Percentiles rank a stretch among this genome's conserved stretches.
phyloP scores from a whole-genome alignment of 2,888 invertebrate species.

The Tillus elongatus region DNA sequence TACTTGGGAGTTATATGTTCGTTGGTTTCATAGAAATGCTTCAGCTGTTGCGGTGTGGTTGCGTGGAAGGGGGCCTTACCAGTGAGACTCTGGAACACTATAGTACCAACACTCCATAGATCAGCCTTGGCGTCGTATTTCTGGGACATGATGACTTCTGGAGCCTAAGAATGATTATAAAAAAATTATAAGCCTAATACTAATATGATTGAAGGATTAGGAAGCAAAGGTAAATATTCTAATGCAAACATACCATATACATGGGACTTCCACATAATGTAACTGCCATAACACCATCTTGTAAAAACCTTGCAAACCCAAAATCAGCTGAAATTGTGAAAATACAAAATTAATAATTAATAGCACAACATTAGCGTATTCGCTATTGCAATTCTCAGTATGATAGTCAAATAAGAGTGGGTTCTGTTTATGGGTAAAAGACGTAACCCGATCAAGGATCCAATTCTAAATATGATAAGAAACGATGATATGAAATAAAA shows the following conservation, averaged over 20 bases:
- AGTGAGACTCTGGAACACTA: constrained; percentile 81
- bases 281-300: constrained; percentile 99
- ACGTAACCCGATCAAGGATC: no score
- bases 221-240: not conserved
- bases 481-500: no score
- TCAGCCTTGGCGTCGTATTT: constrained; percentile 99
- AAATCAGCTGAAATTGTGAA: constrained; percentile 75
- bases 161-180: constrained; percentile 69
- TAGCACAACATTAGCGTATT: no score
- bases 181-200: no score
- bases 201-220: no score
- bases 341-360: not conserved
- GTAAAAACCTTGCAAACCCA: constrained; percentile 96
- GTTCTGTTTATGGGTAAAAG: no score
- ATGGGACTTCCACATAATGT: constrained; percentile 99
- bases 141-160: constrained; percentile 98
- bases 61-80: constrained; percentile 99
- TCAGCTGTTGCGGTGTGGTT: constrained; percentile 93
- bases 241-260: constrained; percentile 82
- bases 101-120: constrained; percentile 97
- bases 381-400: no score
- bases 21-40: constrained; percentile 94
- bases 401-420: no score
- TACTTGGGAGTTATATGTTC: constrained; percentile 82
- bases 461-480: no score